Evolutionary conservation across 2,888 invertebrate genomes (phyloP).

Genomic region (Frankliniella intonsa): DNA sequence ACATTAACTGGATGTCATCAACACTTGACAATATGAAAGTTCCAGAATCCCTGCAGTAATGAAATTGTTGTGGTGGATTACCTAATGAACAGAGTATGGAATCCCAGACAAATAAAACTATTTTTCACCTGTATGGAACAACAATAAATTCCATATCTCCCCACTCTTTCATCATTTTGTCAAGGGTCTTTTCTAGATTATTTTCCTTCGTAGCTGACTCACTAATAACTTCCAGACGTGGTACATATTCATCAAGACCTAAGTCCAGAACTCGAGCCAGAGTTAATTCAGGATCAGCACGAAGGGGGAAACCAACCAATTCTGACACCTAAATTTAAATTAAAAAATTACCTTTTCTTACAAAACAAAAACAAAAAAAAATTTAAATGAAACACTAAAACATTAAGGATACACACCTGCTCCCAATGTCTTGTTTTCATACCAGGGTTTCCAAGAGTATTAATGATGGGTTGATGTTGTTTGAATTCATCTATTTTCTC

Average conservation of each 20-base stretch:
- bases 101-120: constrained; percentile 13
- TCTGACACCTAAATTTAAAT: constrained; percentile 60
- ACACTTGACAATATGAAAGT: constrained; percentile 84
- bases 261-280: constrained; percentile 80
- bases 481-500: constrained; percentile 80
- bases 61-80: background rate
- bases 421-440: constrained; percentile 92
- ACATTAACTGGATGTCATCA: constrained; percentile 86
- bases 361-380: background rate
- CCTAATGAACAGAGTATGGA: background rate
- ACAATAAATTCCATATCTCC: constrained; percentile 70
- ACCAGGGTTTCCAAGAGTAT: constrained; percentile 90
- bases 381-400: background rate
- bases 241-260: constrained; percentile 79
- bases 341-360: background rate
- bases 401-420: constrained; percentile 48
- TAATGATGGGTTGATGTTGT: constrained; percentile 83
- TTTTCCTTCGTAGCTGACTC: constrained; percentile 95
- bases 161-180: constrained; percentile 92
- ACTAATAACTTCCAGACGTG: constrained; percentile 85
- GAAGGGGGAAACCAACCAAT: constrained; percentile 88
- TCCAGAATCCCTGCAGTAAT: constrained; percentile 68
- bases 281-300: constrained; percentile 72
- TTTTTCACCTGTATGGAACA: constrained; percentile 60
- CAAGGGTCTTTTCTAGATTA: constrained; percentile 80